These are phyloP conservation scores for Microtus richardsoni DNA, from an alignment of 2,113 vertebrate species.

Conservation along the genomic window DNA sequence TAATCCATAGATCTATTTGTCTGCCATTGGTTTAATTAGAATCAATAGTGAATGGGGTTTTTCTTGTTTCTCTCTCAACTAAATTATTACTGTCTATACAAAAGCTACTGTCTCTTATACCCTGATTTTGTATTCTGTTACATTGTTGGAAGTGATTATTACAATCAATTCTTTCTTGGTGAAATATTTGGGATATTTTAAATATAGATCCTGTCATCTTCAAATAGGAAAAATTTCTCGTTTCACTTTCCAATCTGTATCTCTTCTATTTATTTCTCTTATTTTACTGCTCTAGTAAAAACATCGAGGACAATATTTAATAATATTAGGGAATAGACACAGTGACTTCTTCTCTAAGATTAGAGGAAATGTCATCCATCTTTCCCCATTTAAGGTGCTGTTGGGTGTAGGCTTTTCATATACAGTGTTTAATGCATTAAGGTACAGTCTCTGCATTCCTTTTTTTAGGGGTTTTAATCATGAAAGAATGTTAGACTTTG, in stretches of 20 bases:
- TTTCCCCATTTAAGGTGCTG: not conserved
- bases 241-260: not conserved
- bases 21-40: not conserved
- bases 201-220: not conserved
- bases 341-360: not conserved
- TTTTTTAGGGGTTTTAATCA: not conserved
- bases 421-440: not conserved
- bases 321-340: not conserved
- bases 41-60: not conserved
- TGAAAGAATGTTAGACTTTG: not conserved
- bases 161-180: not conserved
- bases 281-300: not conserved
- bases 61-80: not conserved
- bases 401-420: not conserved
- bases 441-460: not conserved
- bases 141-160: not conserved
- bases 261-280: not conserved
- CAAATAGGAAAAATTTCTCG: not conserved
- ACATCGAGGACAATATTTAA: not conserved
- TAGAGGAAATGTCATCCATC: not conserved
- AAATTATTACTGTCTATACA: not conserved
- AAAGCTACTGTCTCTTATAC: not conserved
- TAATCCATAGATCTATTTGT: not conserved
- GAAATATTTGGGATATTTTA: not conserved
- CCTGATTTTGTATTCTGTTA: not conserved